These are phyloP conservation scores for Tipula vernalis DNA, from an alignment of 2,888 invertebrate genomes.

Conservation along the genomic window DNA sequence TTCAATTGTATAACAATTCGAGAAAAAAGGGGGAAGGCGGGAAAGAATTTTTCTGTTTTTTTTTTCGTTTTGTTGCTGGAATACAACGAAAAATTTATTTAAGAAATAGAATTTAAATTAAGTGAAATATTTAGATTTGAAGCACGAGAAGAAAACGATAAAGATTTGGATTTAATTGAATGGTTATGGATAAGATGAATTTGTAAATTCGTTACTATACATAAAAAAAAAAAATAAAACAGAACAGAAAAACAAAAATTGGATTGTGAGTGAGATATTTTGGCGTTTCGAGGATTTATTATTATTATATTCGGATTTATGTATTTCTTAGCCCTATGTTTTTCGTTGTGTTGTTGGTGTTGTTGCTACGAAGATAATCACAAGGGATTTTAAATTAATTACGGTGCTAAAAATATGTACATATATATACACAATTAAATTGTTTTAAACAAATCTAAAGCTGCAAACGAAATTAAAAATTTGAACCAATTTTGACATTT, in stretches of 20 bases:
- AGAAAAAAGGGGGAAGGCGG: not conserved
- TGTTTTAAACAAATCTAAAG: not conserved
- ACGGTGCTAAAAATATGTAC: not conserved
- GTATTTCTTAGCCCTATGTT: not conserved
- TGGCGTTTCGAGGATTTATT: not conserved
- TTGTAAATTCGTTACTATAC: not conserved
- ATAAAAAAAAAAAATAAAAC: not conserved
- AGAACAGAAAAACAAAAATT: not conserved
- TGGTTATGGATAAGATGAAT: conserved; percentile 4
- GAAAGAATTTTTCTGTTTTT: not conserved
- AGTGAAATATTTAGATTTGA: not conserved
- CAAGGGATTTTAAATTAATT: not conserved
- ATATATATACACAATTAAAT: not conserved
- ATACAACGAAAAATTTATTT: not conserved
- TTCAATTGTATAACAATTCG: not conserved
- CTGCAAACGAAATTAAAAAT: no score
- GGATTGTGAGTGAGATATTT: not conserved
- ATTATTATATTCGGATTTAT: not conserved
- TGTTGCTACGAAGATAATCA: not conserved
- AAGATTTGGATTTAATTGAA: conserved; percentile 4
- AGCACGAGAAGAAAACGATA: not conserved
- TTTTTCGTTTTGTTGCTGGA: not conserved
- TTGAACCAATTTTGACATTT: no score
- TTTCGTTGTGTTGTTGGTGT: not conserved
- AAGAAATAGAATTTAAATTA: not conserved